Evolutionary conservation across 2,113 vertebrate species (phyloP).

Genomic region (Indri indri): DNA sequence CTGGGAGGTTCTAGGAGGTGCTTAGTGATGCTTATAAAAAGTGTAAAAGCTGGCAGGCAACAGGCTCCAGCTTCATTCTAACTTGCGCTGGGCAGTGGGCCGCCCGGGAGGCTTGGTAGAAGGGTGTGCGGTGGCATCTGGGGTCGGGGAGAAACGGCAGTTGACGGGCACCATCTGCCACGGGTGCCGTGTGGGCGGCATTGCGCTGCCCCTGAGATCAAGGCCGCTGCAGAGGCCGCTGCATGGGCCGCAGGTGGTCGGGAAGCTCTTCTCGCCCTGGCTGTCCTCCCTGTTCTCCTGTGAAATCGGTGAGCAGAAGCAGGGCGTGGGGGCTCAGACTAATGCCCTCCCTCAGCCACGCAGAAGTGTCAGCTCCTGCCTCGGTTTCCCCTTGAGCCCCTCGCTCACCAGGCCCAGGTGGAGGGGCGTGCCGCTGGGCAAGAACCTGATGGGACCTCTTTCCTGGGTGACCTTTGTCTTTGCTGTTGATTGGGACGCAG

Average conservation of each 20-base stretch:
- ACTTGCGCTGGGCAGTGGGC: rapidly evolving
- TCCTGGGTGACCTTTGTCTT: background rate
- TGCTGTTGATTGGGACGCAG: rapidly evolving
- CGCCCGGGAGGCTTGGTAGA: rapidly evolving
- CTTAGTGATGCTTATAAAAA: rapidly evolving
- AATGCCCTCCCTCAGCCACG: rapidly evolving
- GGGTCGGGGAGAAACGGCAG: rapidly evolving
- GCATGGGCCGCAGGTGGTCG: rapidly evolving
- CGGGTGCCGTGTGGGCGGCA: rapidly evolving
- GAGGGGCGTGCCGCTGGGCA: background rate
- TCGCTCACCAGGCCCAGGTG: rapidly evolving
- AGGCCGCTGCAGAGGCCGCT: too few species aligned
- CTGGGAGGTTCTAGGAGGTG: background rate
- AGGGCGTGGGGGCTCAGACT: background rate
- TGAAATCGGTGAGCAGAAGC: rapidly evolving
- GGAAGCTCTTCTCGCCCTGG: background rate
- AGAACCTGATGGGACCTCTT: rapidly evolving
- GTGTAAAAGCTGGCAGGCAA: rapidly evolving
- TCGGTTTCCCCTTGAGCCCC: background rate
- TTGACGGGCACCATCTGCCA: rapidly evolving
- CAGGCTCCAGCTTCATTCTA: rapidly evolving
- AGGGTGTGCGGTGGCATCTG: background rate
- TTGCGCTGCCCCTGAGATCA: rapidly evolving
- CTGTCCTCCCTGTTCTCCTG: rapidly evolving
- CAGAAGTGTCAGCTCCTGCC: background rate